Evolutionary conservation across 2,113 vertebrate genomes (phyloP).

Genomic region (Colius striatus): DNA sequence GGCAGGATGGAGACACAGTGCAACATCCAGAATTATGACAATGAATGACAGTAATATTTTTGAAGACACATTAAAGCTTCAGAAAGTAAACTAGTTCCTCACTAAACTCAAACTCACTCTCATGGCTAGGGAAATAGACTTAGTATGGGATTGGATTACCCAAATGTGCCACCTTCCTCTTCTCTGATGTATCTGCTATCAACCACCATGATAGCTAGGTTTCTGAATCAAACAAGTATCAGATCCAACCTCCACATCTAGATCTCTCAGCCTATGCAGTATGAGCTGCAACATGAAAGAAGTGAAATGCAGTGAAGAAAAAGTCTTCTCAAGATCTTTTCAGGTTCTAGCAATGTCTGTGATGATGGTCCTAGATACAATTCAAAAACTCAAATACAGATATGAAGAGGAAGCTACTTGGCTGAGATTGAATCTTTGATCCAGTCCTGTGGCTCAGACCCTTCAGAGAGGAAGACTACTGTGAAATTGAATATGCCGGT

Average conservation of each 20-base stretch:
- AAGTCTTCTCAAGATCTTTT: neutral
- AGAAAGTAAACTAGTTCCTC: neutral
- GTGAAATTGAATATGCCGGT: accelerated
- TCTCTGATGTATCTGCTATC: neutral
- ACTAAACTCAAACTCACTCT: neutral
- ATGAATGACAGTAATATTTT: neutral
- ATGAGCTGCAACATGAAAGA: neutral
- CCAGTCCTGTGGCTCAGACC: neutral
- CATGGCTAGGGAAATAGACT: neutral
- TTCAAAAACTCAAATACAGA: neutral
- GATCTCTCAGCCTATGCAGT: neutral
- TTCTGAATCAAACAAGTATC: neutral
- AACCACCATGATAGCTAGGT: neutral
- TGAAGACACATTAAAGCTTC: neutral
- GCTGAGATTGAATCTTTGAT: neutral
- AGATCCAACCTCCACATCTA: neutral
- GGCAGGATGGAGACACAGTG: neutral
- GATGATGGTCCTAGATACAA: accelerated
- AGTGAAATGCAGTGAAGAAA: neutral
- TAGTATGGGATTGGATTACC: neutral
- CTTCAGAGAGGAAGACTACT: neutral
- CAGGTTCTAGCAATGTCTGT: neutral
- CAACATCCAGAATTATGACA: neutral
- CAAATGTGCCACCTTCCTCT: neutral
- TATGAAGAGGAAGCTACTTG: neutral